Base-by-base conservation (phyloP, 2,113 vertebrate species). In the Colinus virginianus region DNA sequence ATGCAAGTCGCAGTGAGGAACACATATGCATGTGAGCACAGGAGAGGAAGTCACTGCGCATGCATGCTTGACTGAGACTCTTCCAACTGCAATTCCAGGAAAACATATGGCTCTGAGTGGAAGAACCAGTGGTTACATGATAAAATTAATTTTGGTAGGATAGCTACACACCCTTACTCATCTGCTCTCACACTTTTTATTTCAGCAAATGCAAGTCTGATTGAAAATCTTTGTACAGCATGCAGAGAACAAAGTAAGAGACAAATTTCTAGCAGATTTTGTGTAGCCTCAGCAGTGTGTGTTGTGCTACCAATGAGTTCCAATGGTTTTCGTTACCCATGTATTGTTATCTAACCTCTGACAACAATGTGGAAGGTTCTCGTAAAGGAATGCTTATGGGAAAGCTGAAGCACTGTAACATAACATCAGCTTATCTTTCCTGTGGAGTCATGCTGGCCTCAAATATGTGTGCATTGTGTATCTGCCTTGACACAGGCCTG, bases 71-170 rank as follows among this genome's bases (percentile, higher is more conserved):
- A 55, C 61, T 78, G 91, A 94, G 85, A 95, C 90, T 85, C 91
- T 94, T 88, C 94, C 87, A 88, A 26, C 94, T 96, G 93, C 91
- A 91, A 93, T 91, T 95, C 90, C 96, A 96, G 96, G 90, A 94
- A 88, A 94, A 56, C 25, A 36, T 58, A 34, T 5, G 66, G 69
- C 32, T 46, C 36, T 0, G 0, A 1, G 0, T 51, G 61, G 61
- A 61, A 71, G 84, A 85, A 38, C n/a, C 66, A 26, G 58, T 42
- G 56, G 75, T 61, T 8, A 2, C 43, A 6, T 26, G 8, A 59
- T 45, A 42, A 58, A 81, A 49, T 9, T 11, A 30, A 22, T 1
- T 2, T 0, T 0, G 45, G 58, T 1, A 36, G 43, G 48, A 38
- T 59, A 80, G 63, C 11, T 4, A 15, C 23, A 23, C 0, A 2